Percentiles rank a stretch among this genome's conserved stretches.
Evolutionary conservation across 2,888 invertebrate species (phyloP).

Genomic region (Lasioglossum calceatum): DNA sequence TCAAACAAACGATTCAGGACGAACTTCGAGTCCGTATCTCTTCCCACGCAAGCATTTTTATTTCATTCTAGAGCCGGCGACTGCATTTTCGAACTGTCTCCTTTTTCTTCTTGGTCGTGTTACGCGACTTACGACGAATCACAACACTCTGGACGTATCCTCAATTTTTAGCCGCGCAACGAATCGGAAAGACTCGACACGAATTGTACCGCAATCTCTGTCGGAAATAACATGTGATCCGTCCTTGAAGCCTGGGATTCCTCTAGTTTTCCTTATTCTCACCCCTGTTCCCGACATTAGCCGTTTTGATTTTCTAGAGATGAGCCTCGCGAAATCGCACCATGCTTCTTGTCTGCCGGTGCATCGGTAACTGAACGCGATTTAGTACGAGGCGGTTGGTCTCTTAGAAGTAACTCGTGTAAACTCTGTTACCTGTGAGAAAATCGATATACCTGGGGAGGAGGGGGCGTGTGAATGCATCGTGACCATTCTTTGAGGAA

Average conservation of each 20-base stretch:
- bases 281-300: neutral
- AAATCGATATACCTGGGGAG: conserved; percentile 60
- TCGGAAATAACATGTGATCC: neutral
- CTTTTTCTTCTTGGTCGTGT: neutral
- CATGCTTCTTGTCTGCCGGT: conserved; percentile 52
- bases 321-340: neutral
- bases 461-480: conserved; percentile 52
- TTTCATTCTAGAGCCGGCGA: neutral
- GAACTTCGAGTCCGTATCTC: neutral
- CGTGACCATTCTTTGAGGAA: conserved; percentile 41
- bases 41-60: neutral
- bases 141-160: neutral
- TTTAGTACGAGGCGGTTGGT: conserved; percentile 59
- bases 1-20: neutral
- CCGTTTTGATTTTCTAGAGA: neutral
- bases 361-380: conserved; percentile 62
- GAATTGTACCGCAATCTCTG: neutral
- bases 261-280: neutral
- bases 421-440: conserved; percentile 50
- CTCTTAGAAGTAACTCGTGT: conserved; percentile 63
- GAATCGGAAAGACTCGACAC: neutral
- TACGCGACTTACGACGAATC: neutral
- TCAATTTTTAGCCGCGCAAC: neutral
- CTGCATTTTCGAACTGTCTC: neutral
- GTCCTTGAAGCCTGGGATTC: neutral